Conservation (phyloP, 2,797 vertebrate species). For the Coccyzus lansbergi region DNA sequence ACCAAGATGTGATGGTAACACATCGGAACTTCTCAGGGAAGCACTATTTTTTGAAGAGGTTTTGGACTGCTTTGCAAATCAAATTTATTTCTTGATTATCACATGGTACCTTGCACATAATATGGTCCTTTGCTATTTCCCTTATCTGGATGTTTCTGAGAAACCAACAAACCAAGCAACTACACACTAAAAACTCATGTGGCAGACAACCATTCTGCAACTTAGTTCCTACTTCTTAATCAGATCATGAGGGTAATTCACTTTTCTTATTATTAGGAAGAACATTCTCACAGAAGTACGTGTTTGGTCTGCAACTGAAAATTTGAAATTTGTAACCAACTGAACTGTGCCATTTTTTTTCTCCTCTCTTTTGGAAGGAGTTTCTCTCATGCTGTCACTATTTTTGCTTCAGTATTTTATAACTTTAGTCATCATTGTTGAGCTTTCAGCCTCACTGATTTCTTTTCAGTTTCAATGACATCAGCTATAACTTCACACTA, state of each 20-base stretch:
- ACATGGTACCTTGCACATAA: background rate
- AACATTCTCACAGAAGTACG: background rate
- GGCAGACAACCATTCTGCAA: background rate
- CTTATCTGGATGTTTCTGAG: background rate
- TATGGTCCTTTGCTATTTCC: background rate
- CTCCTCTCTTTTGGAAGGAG: background rate
- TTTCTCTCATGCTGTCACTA: background rate
- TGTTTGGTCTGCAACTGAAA: background rate
- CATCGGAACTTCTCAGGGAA: background rate
- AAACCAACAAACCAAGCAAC: background rate
- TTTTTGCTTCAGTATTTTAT: constrained; percentile 2
- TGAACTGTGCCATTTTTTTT: background rate
- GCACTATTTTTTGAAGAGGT: background rate
- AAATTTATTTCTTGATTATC: background rate
- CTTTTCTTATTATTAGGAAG: background rate
- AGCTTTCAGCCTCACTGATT: background rate
- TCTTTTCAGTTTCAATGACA: background rate
- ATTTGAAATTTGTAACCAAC: background rate
- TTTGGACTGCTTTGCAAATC: background rate
- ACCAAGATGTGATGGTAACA: background rate
- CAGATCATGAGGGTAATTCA: background rate
- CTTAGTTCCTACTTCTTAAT: background rate
- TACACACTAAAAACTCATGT: background rate
- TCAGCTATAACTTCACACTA: background rate
- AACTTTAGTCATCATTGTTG: background rate